These are phyloP conservation scores for Acleris cristana DNA, from an alignment of 2,888 invertebrate genomes.

Conservation along the genomic window DNA sequence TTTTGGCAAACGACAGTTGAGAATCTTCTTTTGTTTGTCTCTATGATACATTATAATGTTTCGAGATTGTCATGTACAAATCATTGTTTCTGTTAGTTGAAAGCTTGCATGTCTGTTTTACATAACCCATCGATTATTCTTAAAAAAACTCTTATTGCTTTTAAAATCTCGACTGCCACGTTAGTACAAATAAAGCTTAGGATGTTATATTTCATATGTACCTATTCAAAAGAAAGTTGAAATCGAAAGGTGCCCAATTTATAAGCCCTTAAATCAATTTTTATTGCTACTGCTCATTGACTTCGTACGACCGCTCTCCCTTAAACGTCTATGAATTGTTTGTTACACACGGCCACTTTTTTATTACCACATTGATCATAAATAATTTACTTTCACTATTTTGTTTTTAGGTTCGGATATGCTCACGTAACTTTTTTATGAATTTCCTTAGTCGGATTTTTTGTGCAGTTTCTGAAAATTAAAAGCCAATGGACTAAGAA, in stretches of 20 bases:
- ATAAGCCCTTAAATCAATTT: conserved; percentile 69
- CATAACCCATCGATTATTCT: too few relatives aligned
- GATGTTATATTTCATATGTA: conserved; percentile 17
- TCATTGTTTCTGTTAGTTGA: neutral
- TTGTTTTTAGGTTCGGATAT: conserved; percentile 42
- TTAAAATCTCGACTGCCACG: too few relatives aligned
- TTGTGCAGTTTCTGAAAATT: too few relatives aligned
- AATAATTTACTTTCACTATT: conserved; percentile 65
- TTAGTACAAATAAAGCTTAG: neutral
- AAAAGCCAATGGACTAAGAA: too few relatives aligned
- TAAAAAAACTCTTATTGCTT: too few relatives aligned
- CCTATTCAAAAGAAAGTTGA: conserved; percentile 65
- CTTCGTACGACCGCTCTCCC: conserved; percentile 48
- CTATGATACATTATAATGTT: too few relatives aligned
- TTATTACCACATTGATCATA: conserved; percentile 54
- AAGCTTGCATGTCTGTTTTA: neutral
- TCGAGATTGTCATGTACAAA: too few relatives aligned
- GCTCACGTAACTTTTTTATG: conserved; percentile 3
- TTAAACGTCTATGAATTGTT: conserved; percentile 53
- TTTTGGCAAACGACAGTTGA: neutral
- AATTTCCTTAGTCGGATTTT: neutral
- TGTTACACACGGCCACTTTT: conserved; percentile 46
- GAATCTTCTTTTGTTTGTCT: too few relatives aligned
- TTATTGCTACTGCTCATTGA: conserved; percentile 56
- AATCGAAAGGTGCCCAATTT: conserved; percentile 64